A percentile compares a stretch with the other conserved stretches of the same genome.
phyloP scores from a whole-genome alignment of 1,140 invertebrate genomes.

The Aphelinus atriplicis region DNA sequence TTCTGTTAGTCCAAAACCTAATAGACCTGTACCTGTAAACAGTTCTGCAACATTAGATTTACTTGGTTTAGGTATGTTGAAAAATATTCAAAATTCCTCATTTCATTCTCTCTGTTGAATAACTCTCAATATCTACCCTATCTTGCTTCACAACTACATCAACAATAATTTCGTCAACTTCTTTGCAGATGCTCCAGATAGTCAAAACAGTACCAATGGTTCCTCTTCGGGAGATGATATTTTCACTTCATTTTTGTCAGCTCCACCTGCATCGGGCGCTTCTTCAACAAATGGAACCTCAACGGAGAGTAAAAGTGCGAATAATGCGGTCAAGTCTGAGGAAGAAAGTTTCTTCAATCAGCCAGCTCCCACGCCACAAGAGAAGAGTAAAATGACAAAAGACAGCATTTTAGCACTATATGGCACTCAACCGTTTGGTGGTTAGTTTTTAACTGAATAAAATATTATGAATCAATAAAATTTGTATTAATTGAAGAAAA shows the following conservation, averaged over 20 bases:
- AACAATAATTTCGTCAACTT: conserved; percentile 24
- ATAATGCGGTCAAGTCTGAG: conserved; percentile 73
- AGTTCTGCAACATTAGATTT: conserved; percentile 69
- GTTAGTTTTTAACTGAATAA: not conserved
- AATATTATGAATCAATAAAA: too few relatives aligned
- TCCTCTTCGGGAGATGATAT: conserved; percentile 71
- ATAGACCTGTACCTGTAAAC: conserved; percentile 53
- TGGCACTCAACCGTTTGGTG: conserved; percentile 66
- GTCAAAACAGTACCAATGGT: conserved; percentile 59
- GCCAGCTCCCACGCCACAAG: conserved; percentile 76
- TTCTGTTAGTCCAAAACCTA: conserved; percentile 79
- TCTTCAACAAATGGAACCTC: conserved; percentile 44
- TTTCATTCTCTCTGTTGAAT: too few relatives aligned
- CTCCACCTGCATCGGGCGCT: conserved; percentile 64
- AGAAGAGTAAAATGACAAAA: conserved; percentile 87
- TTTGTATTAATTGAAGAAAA: not conserved
- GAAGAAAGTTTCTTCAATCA: conserved; percentile 93
- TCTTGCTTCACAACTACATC: too few relatives aligned
- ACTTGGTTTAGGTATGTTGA: conserved; percentile 69
- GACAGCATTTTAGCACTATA: conserved; percentile 94
- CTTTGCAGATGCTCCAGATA: conserved; percentile 59
- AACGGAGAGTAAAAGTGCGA: conserved; percentile 52
- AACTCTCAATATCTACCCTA: too few relatives aligned
- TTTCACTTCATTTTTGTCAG: conserved; percentile 82
- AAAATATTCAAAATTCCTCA: too few relatives aligned